Evolutionary conservation across 2,113 vertebrate species (phyloP).

Genomic region (Morone chrysops): DNA sequence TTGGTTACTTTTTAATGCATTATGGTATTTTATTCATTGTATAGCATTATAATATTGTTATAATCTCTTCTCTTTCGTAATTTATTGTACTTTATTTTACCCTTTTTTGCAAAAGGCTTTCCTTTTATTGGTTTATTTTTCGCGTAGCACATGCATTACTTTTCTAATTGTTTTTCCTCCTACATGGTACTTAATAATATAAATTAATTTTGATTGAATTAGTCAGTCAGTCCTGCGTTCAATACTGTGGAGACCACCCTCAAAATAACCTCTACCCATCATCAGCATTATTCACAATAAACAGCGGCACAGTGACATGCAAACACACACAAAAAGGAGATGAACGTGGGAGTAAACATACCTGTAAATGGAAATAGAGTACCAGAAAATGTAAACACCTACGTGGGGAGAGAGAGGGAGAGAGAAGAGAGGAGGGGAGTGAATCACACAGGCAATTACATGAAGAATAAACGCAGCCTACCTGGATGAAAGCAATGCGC

Average conservation of each 20-base stretch:
- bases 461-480: conserved; percentile 74
- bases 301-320: conserved; percentile 21
- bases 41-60: neutral
- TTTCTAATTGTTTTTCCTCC: no score
- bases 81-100: neutral
- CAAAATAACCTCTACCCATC: neutral
- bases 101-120: neutral
- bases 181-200: neutral
- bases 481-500: conserved; percentile 69
- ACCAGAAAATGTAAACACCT: conserved; percentile 89
- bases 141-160: neutral
- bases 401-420: conserved; percentile 59
- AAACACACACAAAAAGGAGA: neutral
- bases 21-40: neutral
- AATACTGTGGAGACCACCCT: neutral
- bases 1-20: neutral
- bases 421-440: conserved; percentile 72
- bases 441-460: conserved; percentile 82
- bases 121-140: neutral
- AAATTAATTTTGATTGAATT: neutral
- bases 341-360: conserved; percentile 67
- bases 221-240: neutral
- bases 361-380: conserved; percentile 88
- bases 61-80: neutral
- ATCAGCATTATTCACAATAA: neutral